Evolutionary conservation across 2,888 invertebrate genomes (phyloP), one percentile per base, ranked within the genome.

Genomic region (Conistra vaccinii): DNA sequence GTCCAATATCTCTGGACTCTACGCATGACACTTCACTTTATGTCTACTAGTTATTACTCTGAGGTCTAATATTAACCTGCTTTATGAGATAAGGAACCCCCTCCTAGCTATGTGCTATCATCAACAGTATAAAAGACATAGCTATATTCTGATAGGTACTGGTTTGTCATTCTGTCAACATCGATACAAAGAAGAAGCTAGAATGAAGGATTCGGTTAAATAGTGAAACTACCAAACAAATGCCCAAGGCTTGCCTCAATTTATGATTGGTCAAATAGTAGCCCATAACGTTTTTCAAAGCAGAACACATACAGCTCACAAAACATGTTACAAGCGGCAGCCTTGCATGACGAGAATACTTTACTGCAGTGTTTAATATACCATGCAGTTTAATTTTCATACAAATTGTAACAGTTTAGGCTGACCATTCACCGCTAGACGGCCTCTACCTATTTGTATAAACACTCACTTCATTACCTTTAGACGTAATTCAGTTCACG

Each of bases 341-440:
- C 62, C 62, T 81, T 76, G 81, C 81, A 53, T 79, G 76, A 69
- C 81, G 69, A 62, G 51, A 53, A 35, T 23, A 69, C 42, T 53
- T 81, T 63, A 12, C 10, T 39, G 32, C 39, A 51, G 26, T n/a
- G 45, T 48, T 57, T 75, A 53, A 57, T 81, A 26, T 10, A 45
- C 42, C 69, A 58, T 62, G 35, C 69, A 76, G 68, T 53, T 75
- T 74, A 51, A 26, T 61, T 81, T 62, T 55, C 53, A 77, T 55
- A 55, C 62, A 80, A 77, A 79, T 62, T 57, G 55, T 51, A 42
- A 73, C 77, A 73, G 62, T 73, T 77, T 73, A 72, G 26, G 26
- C 12, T 73, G 14, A 9, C 23, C 20, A 73, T 62, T 73, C 80
- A 57, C 26, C 7, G 32, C 57, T 62, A 55, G 17, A n/a, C 62